A percentile compares a stretch with the other conserved stretches of the same genome.
Conservation (phyloP, 2,113 vertebrate genomes). For the Osmerus mordax region DNA sequence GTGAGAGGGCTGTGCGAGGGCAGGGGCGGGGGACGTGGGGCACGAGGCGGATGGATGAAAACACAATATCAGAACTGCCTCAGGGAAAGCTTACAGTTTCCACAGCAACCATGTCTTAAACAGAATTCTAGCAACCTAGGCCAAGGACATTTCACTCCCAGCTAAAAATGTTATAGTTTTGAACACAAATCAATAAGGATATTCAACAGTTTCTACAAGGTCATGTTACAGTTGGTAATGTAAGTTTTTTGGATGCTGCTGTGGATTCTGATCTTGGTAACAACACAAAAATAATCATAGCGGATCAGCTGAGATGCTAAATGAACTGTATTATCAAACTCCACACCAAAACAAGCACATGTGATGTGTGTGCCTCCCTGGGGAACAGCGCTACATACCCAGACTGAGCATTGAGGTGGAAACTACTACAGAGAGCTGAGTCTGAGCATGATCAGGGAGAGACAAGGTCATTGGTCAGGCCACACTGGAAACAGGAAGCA, state of each 20-base stretch:
- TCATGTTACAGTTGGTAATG: neutral
- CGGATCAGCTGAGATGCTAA: neutral
- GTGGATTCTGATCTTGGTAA: neutral
- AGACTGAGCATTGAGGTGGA: no score
- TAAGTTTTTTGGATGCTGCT: neutral
- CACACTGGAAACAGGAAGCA: neutral
- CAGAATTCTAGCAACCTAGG: neutral
- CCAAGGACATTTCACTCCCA: constrained; percentile 43
- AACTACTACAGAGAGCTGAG: neutral
- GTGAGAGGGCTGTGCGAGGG: constrained; percentile 7
- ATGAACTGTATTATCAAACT: neutral
- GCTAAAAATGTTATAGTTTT: constrained; percentile 27
- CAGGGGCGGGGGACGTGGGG: neutral
- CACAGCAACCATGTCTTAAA: constrained; percentile 61
- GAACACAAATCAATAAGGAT: constrained; percentile 9
- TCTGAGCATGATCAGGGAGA: constrained; percentile 1
- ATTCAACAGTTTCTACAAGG: neutral
- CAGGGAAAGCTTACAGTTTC: constrained; percentile 58
- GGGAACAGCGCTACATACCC: neutral
- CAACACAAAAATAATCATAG: neutral
- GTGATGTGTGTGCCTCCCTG: neutral
- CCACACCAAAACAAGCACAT: neutral
- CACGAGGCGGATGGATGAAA: constrained; percentile 2
- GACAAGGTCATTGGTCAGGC: constrained; percentile 5
- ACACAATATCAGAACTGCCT: constrained; percentile 45